phyloP scores from a whole-genome alignment of 2,797 vertebrate genomes.

The Poecilia gillii region DNA sequence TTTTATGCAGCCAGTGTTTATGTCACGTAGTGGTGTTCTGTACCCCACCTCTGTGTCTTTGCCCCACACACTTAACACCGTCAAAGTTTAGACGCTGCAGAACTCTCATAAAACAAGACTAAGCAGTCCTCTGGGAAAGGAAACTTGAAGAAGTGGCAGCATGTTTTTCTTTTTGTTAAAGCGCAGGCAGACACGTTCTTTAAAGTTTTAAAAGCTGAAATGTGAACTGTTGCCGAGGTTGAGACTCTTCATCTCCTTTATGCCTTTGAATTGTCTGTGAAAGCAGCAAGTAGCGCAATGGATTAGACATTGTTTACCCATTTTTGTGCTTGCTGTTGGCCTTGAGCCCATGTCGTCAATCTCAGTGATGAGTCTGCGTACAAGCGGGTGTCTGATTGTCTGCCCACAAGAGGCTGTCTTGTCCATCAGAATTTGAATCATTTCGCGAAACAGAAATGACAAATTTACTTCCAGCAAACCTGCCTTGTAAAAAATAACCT shows the following conservation, averaged over 20 bases:
- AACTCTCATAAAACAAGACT: constrained; percentile 22
- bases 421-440: constrained; percentile 26
- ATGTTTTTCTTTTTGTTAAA: constrained; percentile 15
- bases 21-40: constrained; percentile 37
- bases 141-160: constrained; percentile 3
- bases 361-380: constrained; percentile 15
- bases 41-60: constrained; percentile 22
- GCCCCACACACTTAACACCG: constrained; percentile 18
- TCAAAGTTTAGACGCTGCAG: constrained; percentile 30
- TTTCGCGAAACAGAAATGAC: constrained; percentile 12
- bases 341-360: constrained; percentile 45
- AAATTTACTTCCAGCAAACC: constrained; percentile 35
- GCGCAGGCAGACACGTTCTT: constrained; percentile 23
- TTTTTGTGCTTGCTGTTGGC: constrained; percentile 38
- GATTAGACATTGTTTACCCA: constrained; percentile 43
- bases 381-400: not conserved
- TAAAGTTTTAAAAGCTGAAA: constrained; percentile 19
- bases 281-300: constrained; percentile 17
- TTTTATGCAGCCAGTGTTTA: constrained; percentile 37
- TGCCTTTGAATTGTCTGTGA: constrained; percentile 33
- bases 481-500: constrained; percentile 3
- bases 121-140: constrained; percentile 14
- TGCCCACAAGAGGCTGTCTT: not conserved
- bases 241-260: constrained; percentile 30
- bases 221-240: constrained; percentile 27